These are phyloP conservation scores for Plutella xylostella DNA, from an alignment of 2,888 invertebrate species.

Conservation along the genomic window DNA sequence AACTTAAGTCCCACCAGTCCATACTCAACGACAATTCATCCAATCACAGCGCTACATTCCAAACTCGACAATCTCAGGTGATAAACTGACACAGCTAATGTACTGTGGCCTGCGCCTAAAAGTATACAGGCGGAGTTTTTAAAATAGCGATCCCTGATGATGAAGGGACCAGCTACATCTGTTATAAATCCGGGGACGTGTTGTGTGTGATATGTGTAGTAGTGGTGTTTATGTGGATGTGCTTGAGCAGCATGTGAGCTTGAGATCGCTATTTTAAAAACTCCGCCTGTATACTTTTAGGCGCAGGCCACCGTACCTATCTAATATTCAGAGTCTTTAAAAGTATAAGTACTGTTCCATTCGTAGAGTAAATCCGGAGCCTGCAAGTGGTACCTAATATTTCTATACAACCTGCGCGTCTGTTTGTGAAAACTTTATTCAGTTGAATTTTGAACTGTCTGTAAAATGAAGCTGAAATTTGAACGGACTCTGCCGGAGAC, in stretches of 20 bases:
- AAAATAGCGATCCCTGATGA: too few relatives aligned
- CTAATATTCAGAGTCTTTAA: neutral
- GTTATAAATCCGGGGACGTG: neutral
- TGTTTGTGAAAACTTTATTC: slow-evolving; percentile 54
- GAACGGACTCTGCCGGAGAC: slow-evolving; percentile 6
- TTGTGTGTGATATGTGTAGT: neutral
- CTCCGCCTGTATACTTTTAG: too few relatives aligned
- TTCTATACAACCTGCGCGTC: slow-evolving; percentile 25
- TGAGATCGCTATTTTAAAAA: too few relatives aligned
- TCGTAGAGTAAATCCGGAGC: slow-evolving; percentile 15
- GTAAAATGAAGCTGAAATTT: slow-evolving; percentile 36
- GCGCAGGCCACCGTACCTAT: neutral
- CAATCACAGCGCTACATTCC: too few relatives aligned
- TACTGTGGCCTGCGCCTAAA: too few relatives aligned
- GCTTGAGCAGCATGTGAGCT: neutral
- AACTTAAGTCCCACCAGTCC: too few relatives aligned
- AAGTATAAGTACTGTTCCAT: neutral
- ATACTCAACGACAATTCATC: too few relatives aligned
- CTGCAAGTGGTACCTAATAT: slow-evolving; percentile 59
- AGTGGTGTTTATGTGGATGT: neutral
- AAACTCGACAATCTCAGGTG: too few relatives aligned
- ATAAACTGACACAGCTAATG: too few relatives aligned
- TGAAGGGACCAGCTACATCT: too few relatives aligned
- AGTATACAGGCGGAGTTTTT: too few relatives aligned
- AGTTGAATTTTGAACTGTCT: slow-evolving; percentile 40